phyloP scores from a whole-genome alignment of 2,888 invertebrate species.

The Loripinus fragilis region DNA sequence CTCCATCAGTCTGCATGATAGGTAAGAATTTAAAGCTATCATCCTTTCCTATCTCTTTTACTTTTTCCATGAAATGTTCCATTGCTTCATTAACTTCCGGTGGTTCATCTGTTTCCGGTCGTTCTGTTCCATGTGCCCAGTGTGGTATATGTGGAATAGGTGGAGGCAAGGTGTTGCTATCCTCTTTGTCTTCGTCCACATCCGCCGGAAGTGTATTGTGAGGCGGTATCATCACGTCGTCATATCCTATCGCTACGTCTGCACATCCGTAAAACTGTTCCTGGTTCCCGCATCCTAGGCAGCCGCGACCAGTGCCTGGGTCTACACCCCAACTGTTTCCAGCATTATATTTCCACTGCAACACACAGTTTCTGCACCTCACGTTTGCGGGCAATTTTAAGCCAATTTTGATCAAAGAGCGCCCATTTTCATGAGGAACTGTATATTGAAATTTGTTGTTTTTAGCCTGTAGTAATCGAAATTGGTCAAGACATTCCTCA shows the following conservation, averaged over 20 bases:
- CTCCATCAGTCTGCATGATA: constrained; percentile 48
- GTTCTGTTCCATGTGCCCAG: constrained; percentile 17
- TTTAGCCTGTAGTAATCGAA: constrained; percentile 59
- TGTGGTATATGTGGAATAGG: constrained; percentile 13
- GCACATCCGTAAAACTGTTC: constrained; percentile 79
- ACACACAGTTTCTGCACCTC: constrained; percentile 70
- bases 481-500: constrained; percentile 77
- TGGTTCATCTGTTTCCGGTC: constrained; percentile 2
- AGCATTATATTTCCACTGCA: constrained; percentile 78
- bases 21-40: constrained; percentile 56
- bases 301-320: constrained; percentile 57
- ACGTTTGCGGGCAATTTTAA: constrained; percentile 67
- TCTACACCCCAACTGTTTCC: constrained; percentile 78
- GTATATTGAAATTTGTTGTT: constrained; percentile 55
- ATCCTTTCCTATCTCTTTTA: constrained; percentile 6
- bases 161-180: constrained; percentile 26
- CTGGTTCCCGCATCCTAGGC: constrained; percentile 76
- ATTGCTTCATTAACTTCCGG: constrained; percentile 26
- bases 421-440: constrained; percentile 57
- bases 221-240: constrained; percentile 56
- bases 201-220: constrained; percentile 59
- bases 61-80: constrained; percentile 28
- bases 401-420: constrained; percentile 60
- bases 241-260: constrained; percentile 75
- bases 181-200: constrained; percentile 35